Evolutionary conservation across 2,888 invertebrate genomes (phyloP).

Genomic region (Pammene aurita): DNA sequence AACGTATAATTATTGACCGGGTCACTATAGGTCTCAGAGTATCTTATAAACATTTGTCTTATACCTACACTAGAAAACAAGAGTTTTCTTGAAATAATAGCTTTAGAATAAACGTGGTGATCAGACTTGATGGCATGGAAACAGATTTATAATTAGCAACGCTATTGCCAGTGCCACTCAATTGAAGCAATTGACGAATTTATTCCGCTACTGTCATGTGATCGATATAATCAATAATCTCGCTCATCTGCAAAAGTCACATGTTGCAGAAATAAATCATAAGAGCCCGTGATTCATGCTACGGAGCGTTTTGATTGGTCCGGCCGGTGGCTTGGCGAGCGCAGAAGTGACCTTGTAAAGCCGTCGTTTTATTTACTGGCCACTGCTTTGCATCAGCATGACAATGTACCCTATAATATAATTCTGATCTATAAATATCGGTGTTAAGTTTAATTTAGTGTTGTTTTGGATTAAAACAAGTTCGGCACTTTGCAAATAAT

Average conservation of each 20-base stretch:
- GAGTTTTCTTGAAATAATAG: neutral
- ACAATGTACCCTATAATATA: constrained; percentile 24
- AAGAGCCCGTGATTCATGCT: constrained; percentile 28
- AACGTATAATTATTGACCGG: no score
- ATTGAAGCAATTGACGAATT: constrained; percentile 29
- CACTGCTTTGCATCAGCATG: constrained; percentile 26
- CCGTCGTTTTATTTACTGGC: constrained; percentile 32
- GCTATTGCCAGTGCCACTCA: constrained; percentile 2
- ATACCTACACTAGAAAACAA: no score
- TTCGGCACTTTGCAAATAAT: neutral
- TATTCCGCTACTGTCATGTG: constrained; percentile 18
- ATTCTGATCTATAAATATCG: constrained; percentile 20
- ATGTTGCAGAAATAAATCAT: constrained; percentile 41
- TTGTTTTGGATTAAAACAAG: neutral
- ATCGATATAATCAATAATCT: constrained; percentile 11
- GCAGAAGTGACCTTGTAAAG: constrained; percentile 34
- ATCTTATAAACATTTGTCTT: no score
- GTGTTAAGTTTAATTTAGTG: neutral
- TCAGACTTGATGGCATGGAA: constrained; percentile 5
- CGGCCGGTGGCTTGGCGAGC: constrained; percentile 19
- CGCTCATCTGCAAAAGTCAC: constrained; percentile 36
- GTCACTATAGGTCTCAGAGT: no score
- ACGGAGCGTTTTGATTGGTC: constrained; percentile 25
- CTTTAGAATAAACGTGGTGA: neutral
- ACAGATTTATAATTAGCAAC: constrained; percentile 6